Base-by-base conservation (phyloP, 2,113 vertebrate genomes). In the Shinisaurus crocodilurus region DNA sequence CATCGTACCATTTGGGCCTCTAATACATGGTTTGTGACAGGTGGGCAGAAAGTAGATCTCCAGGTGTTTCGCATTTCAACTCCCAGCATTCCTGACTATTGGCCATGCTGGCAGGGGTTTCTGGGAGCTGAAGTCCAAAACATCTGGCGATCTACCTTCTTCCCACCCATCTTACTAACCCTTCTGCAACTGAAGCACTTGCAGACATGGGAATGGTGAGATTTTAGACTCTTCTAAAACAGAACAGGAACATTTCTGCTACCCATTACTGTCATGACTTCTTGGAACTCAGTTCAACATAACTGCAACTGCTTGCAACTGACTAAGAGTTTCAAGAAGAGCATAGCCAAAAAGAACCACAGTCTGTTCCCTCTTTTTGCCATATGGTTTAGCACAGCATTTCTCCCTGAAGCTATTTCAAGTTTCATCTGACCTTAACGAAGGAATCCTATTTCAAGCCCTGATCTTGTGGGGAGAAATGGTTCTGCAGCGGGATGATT, bases 391-490 rank as follows among this genome's bases (percentile, higher is more conserved):
- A 27, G 60, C 10, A 85, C 60, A 34, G 18, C 25, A 57, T 86
- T 81, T 60, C 89, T 87, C 43, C 18, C 75, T 63, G 75, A 48
- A 54, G 29, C 80, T 23, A 12, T 0, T 15, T 87, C 54, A 67
- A 77, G 88, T 85, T 91, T 90, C 87, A 88, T 92, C 83, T 91
- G 9, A 70, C 67, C 69, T 94, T 79, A 74, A 0, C 0, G 82
- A 90, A 87, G 89, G 63, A 95, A 92, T 83, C 29, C 5, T 89
- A 74, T 69, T 70, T 74, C 13, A 85, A 93, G 85, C 69, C 50
- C 27, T 48, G 57, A 75, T 7, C 20, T 9, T 45, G 25, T 25
- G 32, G 29, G 37, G 29, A 29, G 6, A 13, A 34, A 25, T n/a
- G 40, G 27, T 65, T 76, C 65, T 25, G 37, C 57, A 48, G 57